Conservation (phyloP, 2,797 vertebrate genomes). For the Lepidocolaptes lacrymiger region DNA sequence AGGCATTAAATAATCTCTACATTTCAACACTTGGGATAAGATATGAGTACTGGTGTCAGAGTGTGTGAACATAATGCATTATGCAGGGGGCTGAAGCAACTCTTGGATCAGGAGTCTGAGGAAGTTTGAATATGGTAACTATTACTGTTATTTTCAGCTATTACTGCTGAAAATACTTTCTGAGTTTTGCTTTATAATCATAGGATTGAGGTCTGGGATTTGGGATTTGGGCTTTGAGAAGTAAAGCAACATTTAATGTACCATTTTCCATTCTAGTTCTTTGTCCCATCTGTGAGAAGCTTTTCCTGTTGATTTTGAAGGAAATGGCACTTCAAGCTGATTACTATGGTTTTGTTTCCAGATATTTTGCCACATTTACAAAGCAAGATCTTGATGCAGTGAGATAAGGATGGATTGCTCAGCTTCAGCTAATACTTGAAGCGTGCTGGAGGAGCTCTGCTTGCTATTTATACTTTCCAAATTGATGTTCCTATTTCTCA, state of each 20-base stretch:
- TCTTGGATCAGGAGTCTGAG: not conserved
- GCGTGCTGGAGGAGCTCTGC: not conserved
- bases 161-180: not conserved
- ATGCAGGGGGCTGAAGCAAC: not conserved
- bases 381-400: not conserved
- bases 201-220: not conserved
- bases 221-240: not conserved
- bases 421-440: not conserved
- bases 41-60: not conserved
- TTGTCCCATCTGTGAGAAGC: not conserved
- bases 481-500: not conserved
- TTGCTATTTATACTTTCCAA: not conserved
- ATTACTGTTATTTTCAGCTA: not conserved
- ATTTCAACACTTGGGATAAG: not conserved
- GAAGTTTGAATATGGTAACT: not conserved
- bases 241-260: not conserved
- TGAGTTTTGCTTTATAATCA: not conserved
- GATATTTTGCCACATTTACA: not conserved
- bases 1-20: not conserved
- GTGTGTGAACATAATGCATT: not conserved
- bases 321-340: not conserved
- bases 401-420: not conserved
- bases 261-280: not conserved
- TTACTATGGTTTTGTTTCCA: not conserved
- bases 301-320: slow-evolving; percentile 21